Conservation (phyloP, 2,888 invertebrate species). For the Julus scanicus region DNA sequence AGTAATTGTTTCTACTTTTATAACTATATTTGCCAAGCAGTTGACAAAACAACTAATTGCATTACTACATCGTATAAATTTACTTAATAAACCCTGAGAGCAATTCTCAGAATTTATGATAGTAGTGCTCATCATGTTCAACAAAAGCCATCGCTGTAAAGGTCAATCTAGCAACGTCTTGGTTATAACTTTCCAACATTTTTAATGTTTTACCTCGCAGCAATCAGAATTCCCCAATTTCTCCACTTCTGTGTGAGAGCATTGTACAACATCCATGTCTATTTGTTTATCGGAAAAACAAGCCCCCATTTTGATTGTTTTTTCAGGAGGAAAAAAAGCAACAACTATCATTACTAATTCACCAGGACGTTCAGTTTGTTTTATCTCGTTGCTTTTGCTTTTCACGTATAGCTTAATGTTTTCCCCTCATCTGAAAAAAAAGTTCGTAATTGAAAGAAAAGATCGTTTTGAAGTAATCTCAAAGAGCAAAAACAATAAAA, state of each 20-base stretch:
- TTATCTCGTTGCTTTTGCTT: slow-evolving; percentile 40
- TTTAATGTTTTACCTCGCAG: not conserved
- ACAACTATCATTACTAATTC: slow-evolving; percentile 14
- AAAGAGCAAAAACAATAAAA: slow-evolving; percentile 16
- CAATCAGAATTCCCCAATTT: not conserved
- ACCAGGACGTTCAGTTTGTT: slow-evolving; percentile 25
- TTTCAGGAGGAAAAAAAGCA: not conserved
- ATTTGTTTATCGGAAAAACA: slow-evolving; percentile 29
- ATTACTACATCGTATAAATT: not conserved
- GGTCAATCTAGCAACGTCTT: not conserved
- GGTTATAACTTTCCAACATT: not conserved
- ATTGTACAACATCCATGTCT: not conserved
- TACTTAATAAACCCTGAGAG: not conserved
- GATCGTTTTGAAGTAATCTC: slow-evolving; percentile 47
- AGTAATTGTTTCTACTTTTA: not conserved
- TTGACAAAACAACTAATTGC: not conserved
- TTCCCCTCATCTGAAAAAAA: slow-evolving; percentile 16
- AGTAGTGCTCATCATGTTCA: not conserved
- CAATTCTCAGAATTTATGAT: not conserved
- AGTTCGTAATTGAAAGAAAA: slow-evolving; percentile 43
- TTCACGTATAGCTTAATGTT: not conserved
- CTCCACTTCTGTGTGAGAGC: not conserved
- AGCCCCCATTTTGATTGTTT: slow-evolving; percentile 36
- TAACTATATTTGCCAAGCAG: not conserved
- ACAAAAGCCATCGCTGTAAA: not conserved